Percentiles rank a stretch among this genome's conserved stretches.
phyloP scores from a whole-genome alignment of 2,113 vertebrate genomes.

The Notarius lentiginosus region DNA sequence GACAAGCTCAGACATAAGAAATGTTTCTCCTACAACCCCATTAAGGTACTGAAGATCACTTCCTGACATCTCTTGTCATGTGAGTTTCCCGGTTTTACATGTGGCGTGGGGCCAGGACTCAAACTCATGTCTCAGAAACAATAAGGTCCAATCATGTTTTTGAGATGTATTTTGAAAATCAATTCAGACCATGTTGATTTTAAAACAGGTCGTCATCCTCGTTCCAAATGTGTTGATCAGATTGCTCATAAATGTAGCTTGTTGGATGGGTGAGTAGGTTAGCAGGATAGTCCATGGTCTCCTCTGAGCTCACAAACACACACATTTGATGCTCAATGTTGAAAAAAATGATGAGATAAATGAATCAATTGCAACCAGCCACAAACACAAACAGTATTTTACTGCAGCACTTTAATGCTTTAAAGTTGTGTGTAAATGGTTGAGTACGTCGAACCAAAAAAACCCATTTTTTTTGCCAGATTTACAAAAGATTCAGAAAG shows the following conservation, averaged over 20 bases:
- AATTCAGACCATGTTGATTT: background rate
- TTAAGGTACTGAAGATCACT: background rate
- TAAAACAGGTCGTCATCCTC: too few species aligned
- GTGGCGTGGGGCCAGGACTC: background rate
- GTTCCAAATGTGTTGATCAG: background rate
- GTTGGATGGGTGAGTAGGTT: background rate
- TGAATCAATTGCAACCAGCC: background rate
- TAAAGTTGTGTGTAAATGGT: background rate
- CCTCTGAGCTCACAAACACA: background rate
- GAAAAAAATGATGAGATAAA: background rate
- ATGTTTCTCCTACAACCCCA: background rate
- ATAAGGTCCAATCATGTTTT: background rate
- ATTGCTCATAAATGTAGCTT: background rate
- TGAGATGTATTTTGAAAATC: background rate
- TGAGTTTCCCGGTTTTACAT: background rate
- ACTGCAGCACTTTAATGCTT: background rate
- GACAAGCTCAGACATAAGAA: conserved; percentile 1
- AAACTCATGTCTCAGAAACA: background rate
- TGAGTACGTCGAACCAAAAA: background rate
- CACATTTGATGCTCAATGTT: background rate
- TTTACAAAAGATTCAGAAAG: background rate
- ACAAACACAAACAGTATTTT: background rate
- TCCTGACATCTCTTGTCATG: background rate
- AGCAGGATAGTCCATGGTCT: background rate
- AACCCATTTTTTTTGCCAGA: background rate